These are phyloP conservation scores for Clarias pachynema DNA, from an alignment of 2,797 vertebrate species.

Conservation along the genomic window DNA sequence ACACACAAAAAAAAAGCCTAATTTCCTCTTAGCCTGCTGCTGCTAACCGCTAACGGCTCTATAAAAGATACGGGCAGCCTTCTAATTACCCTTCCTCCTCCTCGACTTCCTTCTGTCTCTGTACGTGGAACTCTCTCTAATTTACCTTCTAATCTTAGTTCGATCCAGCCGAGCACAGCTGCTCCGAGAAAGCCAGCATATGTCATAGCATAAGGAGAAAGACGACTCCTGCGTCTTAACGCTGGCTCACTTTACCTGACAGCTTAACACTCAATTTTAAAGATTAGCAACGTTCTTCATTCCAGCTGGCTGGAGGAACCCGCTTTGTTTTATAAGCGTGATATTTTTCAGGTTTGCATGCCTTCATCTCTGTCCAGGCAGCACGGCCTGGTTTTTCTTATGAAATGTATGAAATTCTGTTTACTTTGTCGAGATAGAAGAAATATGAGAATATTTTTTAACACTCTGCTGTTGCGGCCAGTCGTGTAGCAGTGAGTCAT, in stretches of 20 bases:
- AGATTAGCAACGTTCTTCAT: not conserved
- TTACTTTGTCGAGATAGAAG: constrained; percentile 12
- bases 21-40: constrained; percentile 58
- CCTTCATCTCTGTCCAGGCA: constrained; percentile 46
- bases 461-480: not conserved
- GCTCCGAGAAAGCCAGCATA: not conserved
- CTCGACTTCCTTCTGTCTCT: constrained; percentile 31
- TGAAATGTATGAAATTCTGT: not conserved
- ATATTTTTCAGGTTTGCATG: constrained; percentile 19
- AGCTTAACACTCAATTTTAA: constrained; percentile 12
- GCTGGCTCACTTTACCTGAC: constrained; percentile 24
- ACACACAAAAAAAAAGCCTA: constrained; percentile 46
- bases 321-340: constrained; percentile 27
- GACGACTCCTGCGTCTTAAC: not conserved
- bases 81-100: constrained; percentile 61
- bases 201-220: constrained; percentile 10
- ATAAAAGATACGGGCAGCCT: constrained; percentile 61
- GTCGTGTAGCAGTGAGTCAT: not conserved
- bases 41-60: constrained; percentile 60
- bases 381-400: not conserved
- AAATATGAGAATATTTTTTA: not conserved
- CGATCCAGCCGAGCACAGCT: constrained; percentile 26
- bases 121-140: constrained; percentile 53
- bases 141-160: constrained; percentile 48
- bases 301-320: constrained; percentile 22